Base-by-base conservation (phyloP, 2,113 vertebrate species). In the Rhegmatorhina hoffmannsi region DNA sequence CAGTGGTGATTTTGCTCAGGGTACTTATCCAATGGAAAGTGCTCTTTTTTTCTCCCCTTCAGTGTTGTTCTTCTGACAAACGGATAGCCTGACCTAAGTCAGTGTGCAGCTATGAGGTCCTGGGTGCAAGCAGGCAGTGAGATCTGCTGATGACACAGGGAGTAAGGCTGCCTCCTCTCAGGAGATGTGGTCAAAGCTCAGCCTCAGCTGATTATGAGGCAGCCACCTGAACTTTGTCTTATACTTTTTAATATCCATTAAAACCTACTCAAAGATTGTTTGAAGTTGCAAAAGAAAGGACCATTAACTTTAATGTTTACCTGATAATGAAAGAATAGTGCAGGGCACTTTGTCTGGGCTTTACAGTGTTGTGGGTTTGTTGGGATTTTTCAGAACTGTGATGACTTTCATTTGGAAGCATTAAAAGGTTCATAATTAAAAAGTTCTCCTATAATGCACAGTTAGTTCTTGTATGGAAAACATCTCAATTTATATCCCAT, bases 231-330 rank as follows among this genome's bases (percentile, higher is more conserved):
- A 49, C 74, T 49, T 81, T 31, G 67, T 17, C 13, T 74, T n/a
- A 17, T 70, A 10, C 44, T 55, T 55, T 69, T 60, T 60, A 66
- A 70, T 33, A 40, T 24, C 52, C 21, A 19, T 33, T 66, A 40
- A 46, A 38, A 28, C 6, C 16, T 67, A 6, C 34, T 70, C 28
- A 49, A 70, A 87, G 10, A 12, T 36, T 43, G 43, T 49, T 56
- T 72, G n/a, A 90, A 77, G 43, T 10, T 81, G 21, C 63, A 77
- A 62, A 11, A 75, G 40, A 62, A 89, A 88, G 72, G 73, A 56
- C 26, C 85, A 94, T 95, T 90, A 90, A 93, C 38, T 90, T 92
- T 84, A 84, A 81, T 84, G 58, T 55, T 81, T 94, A 34, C 76
- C 43, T 59, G 49, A 72, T 92, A 76, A 92, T 10, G 17, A 68